Conservation (phyloP, 2,113 vertebrate species). For the Cheilinus undulatus region DNA sequence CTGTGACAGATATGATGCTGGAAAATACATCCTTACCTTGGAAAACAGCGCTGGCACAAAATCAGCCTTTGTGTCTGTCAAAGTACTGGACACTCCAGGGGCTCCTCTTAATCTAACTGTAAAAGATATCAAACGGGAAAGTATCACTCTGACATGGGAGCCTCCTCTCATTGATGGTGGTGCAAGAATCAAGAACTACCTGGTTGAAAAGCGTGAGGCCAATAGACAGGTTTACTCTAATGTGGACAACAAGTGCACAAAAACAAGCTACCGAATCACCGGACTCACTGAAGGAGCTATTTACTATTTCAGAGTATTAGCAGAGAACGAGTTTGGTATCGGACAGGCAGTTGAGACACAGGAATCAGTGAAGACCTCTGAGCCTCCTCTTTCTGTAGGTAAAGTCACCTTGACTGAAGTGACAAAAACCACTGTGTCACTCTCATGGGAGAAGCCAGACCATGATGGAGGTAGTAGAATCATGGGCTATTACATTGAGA, state of each 20-base stretch:
- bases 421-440: conserved; percentile 91
- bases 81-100: conserved; percentile 96
- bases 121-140: conserved; percentile 93
- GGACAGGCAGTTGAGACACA: conserved; percentile 89
- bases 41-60: conserved; percentile 95
- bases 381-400: conserved; percentile 94
- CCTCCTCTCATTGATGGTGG: conserved; percentile 96
- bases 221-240: conserved; percentile 94
- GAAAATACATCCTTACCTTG: conserved; percentile 93
- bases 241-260: conserved; percentile 92
- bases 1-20: conserved; percentile 96
- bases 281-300: conserved; percentile 93
- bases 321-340: conserved; percentile 97
- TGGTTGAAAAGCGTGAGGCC: conserved; percentile 97
- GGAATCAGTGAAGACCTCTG: conserved; percentile 92
- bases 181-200: conserved; percentile 94
- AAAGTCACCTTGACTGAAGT: conserved; percentile 94
- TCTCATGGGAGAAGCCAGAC: conserved; percentile 97
- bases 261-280: conserved; percentile 93
- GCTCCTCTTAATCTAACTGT: conserved; percentile 90
- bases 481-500: conserved; percentile 95
- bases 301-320: conserved; percentile 98
- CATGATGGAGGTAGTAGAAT: conserved; percentile 97
- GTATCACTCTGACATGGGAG: conserved; percentile 92
- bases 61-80: conserved; percentile 96